Evolutionary conservation across 1,140 invertebrate genomes (phyloP).

Genomic region (Pseudomyrmex dendroicus): DNA sequence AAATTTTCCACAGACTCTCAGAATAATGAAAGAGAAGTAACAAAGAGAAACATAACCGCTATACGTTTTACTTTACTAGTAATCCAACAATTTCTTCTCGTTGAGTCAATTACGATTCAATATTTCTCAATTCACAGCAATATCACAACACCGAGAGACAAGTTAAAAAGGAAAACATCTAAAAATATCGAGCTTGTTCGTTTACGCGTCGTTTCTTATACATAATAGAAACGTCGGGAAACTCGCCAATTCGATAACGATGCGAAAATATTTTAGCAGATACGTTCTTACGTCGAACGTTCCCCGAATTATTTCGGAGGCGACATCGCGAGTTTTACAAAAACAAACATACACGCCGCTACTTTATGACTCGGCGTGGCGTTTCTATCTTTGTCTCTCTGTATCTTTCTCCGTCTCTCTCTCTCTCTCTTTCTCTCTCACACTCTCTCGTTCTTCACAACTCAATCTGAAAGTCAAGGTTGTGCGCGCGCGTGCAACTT

Average conservation of each 20-base stretch:
- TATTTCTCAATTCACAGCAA: background rate
- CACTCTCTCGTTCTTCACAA: background rate
- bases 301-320: background rate
- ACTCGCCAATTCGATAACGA: background rate
- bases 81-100: background rate
- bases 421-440: background rate
- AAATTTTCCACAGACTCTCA: background rate
- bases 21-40: background rate
- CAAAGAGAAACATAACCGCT: background rate
- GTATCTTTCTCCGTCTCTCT: background rate
- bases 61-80: background rate
- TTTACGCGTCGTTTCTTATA: too few relatives aligned
- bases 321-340: background rate
- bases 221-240: background rate
- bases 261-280: background rate
- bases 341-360: constrained; percentile 7
- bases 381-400: background rate
- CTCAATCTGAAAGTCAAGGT: constrained; percentile 63
- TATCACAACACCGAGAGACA: background rate
- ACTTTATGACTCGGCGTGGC: background rate
- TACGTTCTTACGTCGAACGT: background rate
- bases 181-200: too few relatives aligned
- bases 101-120: background rate
- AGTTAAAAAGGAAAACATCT: background rate
- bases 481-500: constrained; percentile 54